Conservation (phyloP, 2,797 vertebrate genomes). For the Neosilurus mollespiculum region DNA sequence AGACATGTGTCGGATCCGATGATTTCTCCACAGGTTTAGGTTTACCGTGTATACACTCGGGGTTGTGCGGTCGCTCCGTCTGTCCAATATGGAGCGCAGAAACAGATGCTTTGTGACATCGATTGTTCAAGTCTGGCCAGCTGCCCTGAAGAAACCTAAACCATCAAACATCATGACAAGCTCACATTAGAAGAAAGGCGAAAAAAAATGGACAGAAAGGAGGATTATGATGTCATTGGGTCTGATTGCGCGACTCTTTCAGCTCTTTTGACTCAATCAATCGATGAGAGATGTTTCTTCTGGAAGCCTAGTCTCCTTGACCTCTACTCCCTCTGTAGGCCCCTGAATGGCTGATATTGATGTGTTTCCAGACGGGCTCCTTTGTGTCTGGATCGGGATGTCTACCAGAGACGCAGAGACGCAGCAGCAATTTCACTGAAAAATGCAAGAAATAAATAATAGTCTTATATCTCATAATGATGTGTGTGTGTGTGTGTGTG, state of each 20-base stretch:
- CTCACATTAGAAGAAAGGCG: constrained; percentile 40
- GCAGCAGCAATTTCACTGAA: not conserved
- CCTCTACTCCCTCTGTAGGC: constrained; percentile 25
- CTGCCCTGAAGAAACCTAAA: constrained; percentile 47
- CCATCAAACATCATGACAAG: constrained; percentile 38
- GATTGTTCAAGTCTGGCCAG: constrained; percentile 45
- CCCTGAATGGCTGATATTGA: constrained; percentile 49
- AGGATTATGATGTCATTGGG: constrained; percentile 22
- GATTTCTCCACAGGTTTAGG: not conserved
- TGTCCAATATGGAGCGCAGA: constrained; percentile 7
- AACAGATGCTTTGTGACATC: constrained; percentile 33
- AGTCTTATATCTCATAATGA: not conserved
- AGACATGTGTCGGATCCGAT: not conserved
- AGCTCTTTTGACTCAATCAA: constrained; percentile 39
- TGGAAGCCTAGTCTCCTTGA: constrained; percentile 37
- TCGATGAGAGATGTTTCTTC: constrained; percentile 49
- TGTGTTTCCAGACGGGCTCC: constrained; percentile 30
- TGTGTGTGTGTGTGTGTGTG: not conserved
- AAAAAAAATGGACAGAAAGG: constrained; percentile 27
- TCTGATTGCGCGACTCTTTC: constrained; percentile 34
- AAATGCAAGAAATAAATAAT: not conserved
- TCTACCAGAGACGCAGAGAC: constrained; percentile 10
- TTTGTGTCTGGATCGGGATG: constrained; percentile 24
- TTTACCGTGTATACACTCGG: constrained; percentile 9
- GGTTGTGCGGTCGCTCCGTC: not conserved